Conservation (phyloP, 2,797 vertebrate species). For the Eospalax fontanierii region DNA sequence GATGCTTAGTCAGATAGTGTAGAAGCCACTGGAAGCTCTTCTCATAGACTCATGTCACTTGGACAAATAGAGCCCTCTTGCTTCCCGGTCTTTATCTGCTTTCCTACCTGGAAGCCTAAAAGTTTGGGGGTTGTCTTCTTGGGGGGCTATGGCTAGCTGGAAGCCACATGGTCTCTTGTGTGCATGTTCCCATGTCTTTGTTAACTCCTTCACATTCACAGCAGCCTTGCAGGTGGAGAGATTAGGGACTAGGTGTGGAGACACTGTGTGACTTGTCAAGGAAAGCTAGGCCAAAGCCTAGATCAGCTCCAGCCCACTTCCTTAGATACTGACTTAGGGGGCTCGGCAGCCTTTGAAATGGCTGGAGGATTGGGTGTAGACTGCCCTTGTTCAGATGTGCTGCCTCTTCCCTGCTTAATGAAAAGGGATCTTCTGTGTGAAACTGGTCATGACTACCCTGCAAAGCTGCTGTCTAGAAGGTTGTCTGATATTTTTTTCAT, state of each 20-base stretch:
- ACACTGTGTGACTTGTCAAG: not conserved
- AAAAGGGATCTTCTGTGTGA: constrained; percentile 38
- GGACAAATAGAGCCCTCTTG: not conserved
- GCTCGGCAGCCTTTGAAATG: not conserved
- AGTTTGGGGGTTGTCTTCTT: not conserved
- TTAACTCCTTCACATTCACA: no score
- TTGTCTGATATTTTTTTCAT: not conserved
- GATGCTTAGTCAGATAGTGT: not conserved
- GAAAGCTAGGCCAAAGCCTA: not conserved
- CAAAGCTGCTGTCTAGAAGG: constrained; percentile 73
- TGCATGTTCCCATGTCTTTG: no score
- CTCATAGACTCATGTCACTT: not conserved
- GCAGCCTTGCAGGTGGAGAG: not conserved
- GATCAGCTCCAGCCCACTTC: not conserved
- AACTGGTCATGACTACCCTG: constrained; percentile 26
- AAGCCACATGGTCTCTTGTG: not conserved
- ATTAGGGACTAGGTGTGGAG: constrained; percentile 3
- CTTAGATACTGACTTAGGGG: not conserved
- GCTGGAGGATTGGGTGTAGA: not conserved
- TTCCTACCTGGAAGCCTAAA: not conserved
- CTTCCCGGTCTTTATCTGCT: not conserved
- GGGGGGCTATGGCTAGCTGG: not conserved
- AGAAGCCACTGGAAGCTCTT: not conserved
- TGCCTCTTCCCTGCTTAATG: not conserved
- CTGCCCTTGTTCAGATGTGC: constrained; percentile 1